A percentile compares a stretch with the other conserved stretches of the same genome.
These are phyloP conservation scores for Myiopsitta monachus DNA, from an alignment of 2,113 vertebrate species.

Conservation along the genomic window DNA sequence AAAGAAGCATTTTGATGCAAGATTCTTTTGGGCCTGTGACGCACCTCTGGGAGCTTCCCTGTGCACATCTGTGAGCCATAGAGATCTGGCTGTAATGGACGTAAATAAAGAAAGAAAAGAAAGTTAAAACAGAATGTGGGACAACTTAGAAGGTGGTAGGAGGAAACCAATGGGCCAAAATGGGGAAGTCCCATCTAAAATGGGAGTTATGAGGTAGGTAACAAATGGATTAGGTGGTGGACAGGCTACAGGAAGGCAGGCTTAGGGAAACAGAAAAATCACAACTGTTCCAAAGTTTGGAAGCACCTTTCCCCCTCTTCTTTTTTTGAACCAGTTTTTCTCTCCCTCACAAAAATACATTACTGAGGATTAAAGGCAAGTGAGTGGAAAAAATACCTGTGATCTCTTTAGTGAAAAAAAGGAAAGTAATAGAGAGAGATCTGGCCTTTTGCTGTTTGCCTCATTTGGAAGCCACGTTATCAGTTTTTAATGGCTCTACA, in stretches of 20 bases:
- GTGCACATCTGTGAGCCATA: slow-evolving; percentile 86
- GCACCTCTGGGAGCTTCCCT: slow-evolving; percentile 86
- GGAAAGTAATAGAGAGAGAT: background rate
- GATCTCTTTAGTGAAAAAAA: background rate
- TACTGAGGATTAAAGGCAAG: slow-evolving; percentile 29
- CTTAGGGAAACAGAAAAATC: slow-evolving; percentile 67
- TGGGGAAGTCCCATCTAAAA: slow-evolving; percentile 64
- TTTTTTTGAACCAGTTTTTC: slow-evolving; percentile 33
- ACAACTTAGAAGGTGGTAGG: slow-evolving; percentile 79
- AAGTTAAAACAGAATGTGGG: slow-evolving; percentile 87
- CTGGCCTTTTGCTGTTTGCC: background rate
- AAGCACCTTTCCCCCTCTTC: slow-evolving; percentile 57
- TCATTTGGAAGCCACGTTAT: background rate
- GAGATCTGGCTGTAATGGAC: slow-evolving; percentile 86
- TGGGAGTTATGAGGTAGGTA: slow-evolving; percentile 49
- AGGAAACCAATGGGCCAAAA: slow-evolving; percentile 70
- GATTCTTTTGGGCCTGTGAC: slow-evolving; percentile 83
- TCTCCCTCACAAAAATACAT: slow-evolving; percentile 25
- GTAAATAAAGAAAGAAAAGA: slow-evolving; percentile 90
- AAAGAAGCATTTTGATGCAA: slow-evolving; percentile 83
- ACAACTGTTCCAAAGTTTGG: slow-evolving; percentile 66
- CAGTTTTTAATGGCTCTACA: background rate
- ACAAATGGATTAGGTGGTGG: slow-evolving; percentile 49
- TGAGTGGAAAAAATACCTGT: slow-evolving; percentile 5
- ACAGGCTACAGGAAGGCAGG: slow-evolving; percentile 67